Evolutionary conservation across 2,113 vertebrate genomes (phyloP).

Genomic region (Leucosticte australis): DNA sequence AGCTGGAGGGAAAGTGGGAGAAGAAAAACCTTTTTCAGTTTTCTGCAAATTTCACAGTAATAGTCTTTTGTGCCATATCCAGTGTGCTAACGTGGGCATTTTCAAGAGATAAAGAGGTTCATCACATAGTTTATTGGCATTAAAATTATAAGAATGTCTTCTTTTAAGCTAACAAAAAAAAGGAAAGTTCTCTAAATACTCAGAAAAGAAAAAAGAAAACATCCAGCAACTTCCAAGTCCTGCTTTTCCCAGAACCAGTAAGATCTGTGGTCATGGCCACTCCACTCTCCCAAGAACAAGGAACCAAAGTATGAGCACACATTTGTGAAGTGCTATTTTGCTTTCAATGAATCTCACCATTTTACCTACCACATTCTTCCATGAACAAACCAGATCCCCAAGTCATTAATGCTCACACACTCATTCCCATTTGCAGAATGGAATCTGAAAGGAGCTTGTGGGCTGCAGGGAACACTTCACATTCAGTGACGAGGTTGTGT

Average conservation of each 20-base stretch:
- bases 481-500: not conserved
- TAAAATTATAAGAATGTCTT: not conserved
- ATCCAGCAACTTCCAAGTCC: not conserved
- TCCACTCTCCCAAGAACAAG: not conserved
- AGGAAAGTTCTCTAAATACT: not conserved
- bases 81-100: not conserved
- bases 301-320: not conserved
- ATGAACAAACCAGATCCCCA: not conserved
- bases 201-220: not conserved
- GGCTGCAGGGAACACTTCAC: not conserved
- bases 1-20: conserved; percentile 72
- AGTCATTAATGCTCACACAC: not conserved
- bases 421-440: not conserved
- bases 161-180: not conserved
- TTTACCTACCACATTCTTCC: not conserved
- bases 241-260: not conserved
- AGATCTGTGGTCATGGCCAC: not conserved
- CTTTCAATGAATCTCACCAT: not conserved
- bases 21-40: not conserved
- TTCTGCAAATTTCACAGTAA: not conserved
- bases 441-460: not conserved
- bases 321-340: not conserved
- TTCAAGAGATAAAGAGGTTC: not conserved
- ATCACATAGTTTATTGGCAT: not conserved
- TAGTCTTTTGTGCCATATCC: not conserved